Percentiles rank a stretch among this genome's conserved stretches.
Evolutionary conservation across 2,888 invertebrate genomes (phyloP).

Genomic region (Ophion ventricosus): DNA sequence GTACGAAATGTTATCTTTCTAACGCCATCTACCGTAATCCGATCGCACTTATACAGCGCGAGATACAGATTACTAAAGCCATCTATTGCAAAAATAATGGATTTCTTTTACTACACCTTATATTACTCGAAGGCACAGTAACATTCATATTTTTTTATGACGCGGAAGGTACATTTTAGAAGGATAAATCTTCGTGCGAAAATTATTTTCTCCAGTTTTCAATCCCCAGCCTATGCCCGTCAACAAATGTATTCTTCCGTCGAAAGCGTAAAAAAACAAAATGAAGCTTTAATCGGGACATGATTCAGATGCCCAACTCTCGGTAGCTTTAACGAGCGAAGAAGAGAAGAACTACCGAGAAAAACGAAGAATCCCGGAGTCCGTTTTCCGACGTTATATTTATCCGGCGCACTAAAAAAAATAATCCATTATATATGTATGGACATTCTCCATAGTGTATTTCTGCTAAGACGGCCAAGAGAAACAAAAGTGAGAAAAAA

Average conservation of each 20-base stretch:
- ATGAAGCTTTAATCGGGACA: slow-evolving; percentile 21
- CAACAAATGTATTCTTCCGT: slow-evolving; percentile 35
- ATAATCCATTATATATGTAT: background rate
- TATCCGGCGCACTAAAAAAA: slow-evolving; percentile 6
- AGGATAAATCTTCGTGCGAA: background rate
- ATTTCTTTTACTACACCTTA: no score
- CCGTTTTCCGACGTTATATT: slow-evolving; percentile 37
- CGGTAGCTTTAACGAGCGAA: slow-evolving; percentile 51
- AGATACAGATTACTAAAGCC: no score
- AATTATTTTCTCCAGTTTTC: background rate
- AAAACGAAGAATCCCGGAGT: slow-evolving; percentile 51
- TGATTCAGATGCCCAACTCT: slow-evolving; percentile 48
- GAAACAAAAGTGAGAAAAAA: slow-evolving; percentile 6
- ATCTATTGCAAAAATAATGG: no score
- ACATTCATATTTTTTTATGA: background rate
- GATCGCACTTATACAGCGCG: no score
- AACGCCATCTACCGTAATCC: no score
- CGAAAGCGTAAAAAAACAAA: slow-evolving; percentile 10
- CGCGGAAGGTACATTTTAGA: background rate
- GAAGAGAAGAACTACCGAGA: slow-evolving; percentile 41
- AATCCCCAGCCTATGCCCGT: background rate
- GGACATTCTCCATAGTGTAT: slow-evolving; percentile 38
- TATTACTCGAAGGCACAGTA: no score
- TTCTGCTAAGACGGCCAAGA: slow-evolving; percentile 15
- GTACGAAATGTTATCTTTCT: no score